Base-by-base conservation (phyloP, 1,140 invertebrate genomes). In the Aleiodes sp. region DNA sequence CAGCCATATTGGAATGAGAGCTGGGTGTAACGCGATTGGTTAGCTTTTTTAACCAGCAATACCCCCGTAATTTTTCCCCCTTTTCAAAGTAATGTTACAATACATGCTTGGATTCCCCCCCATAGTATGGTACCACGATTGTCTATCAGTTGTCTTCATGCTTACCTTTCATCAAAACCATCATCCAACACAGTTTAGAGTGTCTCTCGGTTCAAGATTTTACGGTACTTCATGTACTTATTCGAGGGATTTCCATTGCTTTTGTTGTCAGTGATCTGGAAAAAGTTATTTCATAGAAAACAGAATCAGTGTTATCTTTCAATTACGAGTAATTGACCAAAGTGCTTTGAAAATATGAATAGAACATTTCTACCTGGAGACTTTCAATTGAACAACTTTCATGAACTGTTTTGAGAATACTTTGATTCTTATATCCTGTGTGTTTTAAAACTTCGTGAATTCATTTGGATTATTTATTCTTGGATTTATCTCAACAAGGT, bases 1-100 rank as follows among this genome's bases (percentile, higher is more conserved):
- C 83, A 80, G 82, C 83, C 83, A 84, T 85, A 78, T 82, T 85
- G 81, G 79, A 82, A 75, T 79, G 78, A 80, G 76, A 82, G 79
- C 80, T 78, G 82, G 80, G 76, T 80, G 76, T 77, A 71, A 69
- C 77, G 78, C 72, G 82, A 85, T 85, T 85, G 83, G 83, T 84
- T 78, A 72, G 81, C n/a, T 82, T 85, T 82, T 84, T 65, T 69
- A 52, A 59, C 46, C 41, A 28, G 39, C 52, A 24, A 60, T 59
- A 31, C 43, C 56, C 61, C 35, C 46, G n/a, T 24, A 24, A n/a
- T n/a, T 12, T 52, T 41, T 62, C 14, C 37, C 24, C 37, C 26
- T 37, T 56, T 35, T 68, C 2, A 33, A 33, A 33, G 9, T 8
- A 33, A 33, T 33, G 14, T 59, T 24, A 76, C 72, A 73, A 78